These are phyloP conservation scores for Tanypteryx hageni DNA, from an alignment of 2,888 invertebrate genomes.

Conservation along the genomic window DNA sequence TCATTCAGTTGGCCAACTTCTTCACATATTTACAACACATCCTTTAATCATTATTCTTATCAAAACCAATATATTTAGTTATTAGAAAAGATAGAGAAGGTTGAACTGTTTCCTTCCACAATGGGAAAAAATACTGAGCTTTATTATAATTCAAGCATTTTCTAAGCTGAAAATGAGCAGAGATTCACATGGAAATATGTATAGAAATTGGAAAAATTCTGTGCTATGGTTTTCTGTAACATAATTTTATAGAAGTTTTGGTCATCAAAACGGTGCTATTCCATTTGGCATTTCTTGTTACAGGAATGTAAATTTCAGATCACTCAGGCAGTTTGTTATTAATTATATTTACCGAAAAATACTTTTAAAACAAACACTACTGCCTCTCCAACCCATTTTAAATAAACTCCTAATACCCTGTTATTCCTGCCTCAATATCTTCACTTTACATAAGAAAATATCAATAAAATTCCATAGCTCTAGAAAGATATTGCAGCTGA, in stretches of 20 bases:
- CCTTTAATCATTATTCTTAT: too few species aligned
- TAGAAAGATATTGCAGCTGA: not conserved
- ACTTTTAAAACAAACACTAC: not conserved
- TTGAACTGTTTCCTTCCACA: conserved; percentile 17
- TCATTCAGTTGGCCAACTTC: not conserved
- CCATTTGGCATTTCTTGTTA: not conserved
- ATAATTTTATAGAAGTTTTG: not conserved
- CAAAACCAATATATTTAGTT: too few species aligned
- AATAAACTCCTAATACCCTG: not conserved
- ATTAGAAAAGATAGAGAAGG: not conserved
- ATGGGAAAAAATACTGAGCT: not conserved
- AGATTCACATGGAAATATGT: not conserved
- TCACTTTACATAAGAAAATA: not conserved
- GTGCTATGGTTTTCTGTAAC: too few species aligned
- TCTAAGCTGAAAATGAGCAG: not conserved
- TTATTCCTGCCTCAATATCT: not conserved
- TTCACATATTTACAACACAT: not conserved
- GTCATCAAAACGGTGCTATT: not conserved
- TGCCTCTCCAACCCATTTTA: too few species aligned
- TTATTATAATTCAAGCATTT: not conserved
- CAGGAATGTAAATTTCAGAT: not conserved
- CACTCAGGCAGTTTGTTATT: not conserved
- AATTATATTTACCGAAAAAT: not conserved
- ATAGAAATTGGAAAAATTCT: too few species aligned
- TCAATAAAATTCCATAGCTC: not conserved